A percentile compares a stretch with the other conserved stretches of the same genome.
These are phyloP conservation scores for Candoia aspera DNA, from an alignment of 2,113 vertebrate genomes.

Conservation along the genomic window DNA sequence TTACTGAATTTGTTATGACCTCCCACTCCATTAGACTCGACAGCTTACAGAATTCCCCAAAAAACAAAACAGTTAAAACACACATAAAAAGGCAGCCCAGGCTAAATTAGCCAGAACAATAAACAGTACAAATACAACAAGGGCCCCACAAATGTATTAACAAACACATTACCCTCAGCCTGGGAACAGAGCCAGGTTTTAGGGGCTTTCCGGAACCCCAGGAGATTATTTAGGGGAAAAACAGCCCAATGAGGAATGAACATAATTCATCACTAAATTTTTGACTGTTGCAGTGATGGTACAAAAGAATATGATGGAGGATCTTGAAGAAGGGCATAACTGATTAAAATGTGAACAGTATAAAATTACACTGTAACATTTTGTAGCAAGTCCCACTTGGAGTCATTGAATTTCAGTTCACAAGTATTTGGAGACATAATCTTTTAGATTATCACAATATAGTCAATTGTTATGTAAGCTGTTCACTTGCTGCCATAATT, in stretches of 20 bases:
- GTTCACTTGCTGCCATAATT: neutral
- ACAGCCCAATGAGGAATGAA: neutral
- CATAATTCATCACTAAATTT: neutral
- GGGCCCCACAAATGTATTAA: neutral
- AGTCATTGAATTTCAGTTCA: neutral
- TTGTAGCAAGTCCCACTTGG: neutral
- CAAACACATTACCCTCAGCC: neutral
- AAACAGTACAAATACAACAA: neutral
- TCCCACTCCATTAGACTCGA: neutral
- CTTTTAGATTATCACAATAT: neutral
- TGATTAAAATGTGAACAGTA: neutral
- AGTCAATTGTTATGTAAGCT: neutral
- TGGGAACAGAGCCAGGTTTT: neutral
- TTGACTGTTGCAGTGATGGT: neutral
- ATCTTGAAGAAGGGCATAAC: neutral
- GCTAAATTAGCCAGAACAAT: neutral
- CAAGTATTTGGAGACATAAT: constrained; percentile 2
- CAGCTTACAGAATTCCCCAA: neutral
- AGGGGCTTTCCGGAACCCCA: neutral
- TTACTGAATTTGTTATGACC: neutral
- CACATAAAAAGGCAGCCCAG: neutral
- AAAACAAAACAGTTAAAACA: neutral
- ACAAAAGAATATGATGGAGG: neutral
- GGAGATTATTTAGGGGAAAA: neutral
- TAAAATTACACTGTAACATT: neutral